Base-by-base conservation (phyloP, 2,888 invertebrate species). In the Drosophila anomelani region DNA sequence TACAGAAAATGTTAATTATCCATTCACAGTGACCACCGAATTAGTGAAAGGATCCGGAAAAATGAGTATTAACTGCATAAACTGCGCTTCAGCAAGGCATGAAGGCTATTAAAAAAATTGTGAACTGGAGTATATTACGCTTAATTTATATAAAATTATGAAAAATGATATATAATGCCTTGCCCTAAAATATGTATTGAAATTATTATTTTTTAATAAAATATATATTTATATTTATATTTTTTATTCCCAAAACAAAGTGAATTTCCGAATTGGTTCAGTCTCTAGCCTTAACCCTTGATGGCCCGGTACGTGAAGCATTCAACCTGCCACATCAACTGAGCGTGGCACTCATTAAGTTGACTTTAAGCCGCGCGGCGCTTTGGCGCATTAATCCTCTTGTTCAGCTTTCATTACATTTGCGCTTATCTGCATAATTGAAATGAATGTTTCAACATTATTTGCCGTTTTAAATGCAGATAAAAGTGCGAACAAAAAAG, bases 381-480 rank as follows among this genome's bases (percentile, higher is more conserved):
- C 72, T 72, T 81, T 78, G 66, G 46, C 58, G 38, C 55, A 78
- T 80, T 85, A 88, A 85, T 89, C 88, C 80, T 74, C 84, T 80
- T 85, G 90, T 85, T 85, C 86, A 78, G 83, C 88, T 85, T 83
- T 88, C 85, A 86, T 90, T 86, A 90, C 89, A 79, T 79, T 90
- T 76, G 73, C 73, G 82, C 79, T 85, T 89, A 90, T 90, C 81
- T 87, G 87, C 89, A 87, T 85, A 90, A 85, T 85, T 90, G 85
- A 81, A 90, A 76, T 79, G 87, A 84, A 87, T 81, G 89, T 67
- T 86, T 76, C 73, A 72, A 86, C 76, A 61, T 60, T 77, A 75
- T 83, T 85, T 90, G 81, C 73, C 72, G 64, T 76, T 75, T 83
- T 66, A 74, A 73, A 75, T 63, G 49, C 17, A 44, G 55, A 72